A percentile compares a stretch with the other conserved stretches of the same genome.
Evolutionary conservation across 2,113 vertebrate genomes (phyloP).

Genomic region (Porphyrio hochstetteri): DNA sequence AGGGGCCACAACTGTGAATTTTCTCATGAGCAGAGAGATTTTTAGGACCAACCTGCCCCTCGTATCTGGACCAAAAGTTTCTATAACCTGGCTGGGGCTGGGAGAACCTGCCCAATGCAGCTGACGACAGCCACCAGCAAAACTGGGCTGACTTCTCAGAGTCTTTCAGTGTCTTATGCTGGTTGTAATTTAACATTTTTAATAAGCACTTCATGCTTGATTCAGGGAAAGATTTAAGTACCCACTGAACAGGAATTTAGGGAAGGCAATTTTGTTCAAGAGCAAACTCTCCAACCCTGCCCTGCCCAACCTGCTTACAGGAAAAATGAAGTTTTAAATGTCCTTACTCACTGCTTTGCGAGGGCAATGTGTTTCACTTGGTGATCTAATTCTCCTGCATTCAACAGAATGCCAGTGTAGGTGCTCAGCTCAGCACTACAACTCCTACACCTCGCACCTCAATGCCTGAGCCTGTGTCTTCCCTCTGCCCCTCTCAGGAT

Average conservation of each 20-base stretch:
- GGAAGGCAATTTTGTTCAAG: neutral
- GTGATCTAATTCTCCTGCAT: neutral
- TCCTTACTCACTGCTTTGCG: neutral
- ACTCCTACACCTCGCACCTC: neutral
- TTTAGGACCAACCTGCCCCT: neutral
- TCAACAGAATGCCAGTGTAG: neutral
- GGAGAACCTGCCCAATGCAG: neutral
- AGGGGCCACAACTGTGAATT: constrained; percentile 38
- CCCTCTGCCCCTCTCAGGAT: neutral
- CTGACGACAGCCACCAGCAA: accelerated
- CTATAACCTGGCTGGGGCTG: neutral
- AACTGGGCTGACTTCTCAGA: neutral
- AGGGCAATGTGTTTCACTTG: neutral
- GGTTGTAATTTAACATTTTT: neutral
- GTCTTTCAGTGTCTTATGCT: accelerated
- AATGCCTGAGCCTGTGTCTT: neutral
- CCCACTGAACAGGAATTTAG: neutral
- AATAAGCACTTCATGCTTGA: neutral
- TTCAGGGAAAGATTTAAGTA: neutral
- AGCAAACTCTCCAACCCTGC: neutral
- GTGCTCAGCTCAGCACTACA: neutral
- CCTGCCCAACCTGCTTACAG: accelerated
- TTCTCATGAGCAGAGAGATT: constrained; percentile 46
- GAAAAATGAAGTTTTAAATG: neutral
- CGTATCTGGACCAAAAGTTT: neutral